Evolutionary conservation across 1,140 invertebrate genomes (phyloP), one percentile per base, ranked within the genome.

Genomic region (Holcopasites calliopsidis): DNA sequence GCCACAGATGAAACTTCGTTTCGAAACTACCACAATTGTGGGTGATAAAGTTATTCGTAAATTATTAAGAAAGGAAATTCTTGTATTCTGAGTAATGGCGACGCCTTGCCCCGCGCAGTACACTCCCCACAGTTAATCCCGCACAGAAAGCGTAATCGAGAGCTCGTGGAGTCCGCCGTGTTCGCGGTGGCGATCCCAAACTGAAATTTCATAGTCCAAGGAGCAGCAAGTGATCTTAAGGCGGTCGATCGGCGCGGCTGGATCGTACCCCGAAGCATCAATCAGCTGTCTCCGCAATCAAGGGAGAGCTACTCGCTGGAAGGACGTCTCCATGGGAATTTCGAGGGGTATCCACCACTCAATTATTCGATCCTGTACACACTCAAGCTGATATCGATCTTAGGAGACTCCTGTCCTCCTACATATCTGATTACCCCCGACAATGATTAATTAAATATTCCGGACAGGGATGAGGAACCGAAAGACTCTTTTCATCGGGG

Each of bases 241-340:
- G 57, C 38, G 66, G 82, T 66, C 77, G 76, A 69, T 47, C 49
- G 26, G 54, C 3, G 64, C 38, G 52, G 65, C 49, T 33, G 68
- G 62, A 64, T 83, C 76, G 61, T 72, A 69, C 52, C 77, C 68
- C 57, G 44, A 61, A 83, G 82, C 81, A 84, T 84, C 81, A 84
- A 84, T 84, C 82, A 83, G 58, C 77, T 55, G 69, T 54, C 73
- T 58, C 68, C 54, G 77, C 68, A 84, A 84, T 84, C 81, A 84
- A 84, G 62, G 73, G 62, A 73, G 80, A 82, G 76, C 70, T 74
- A 82, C 76, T 74, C 54, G 55, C 58, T 49, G 77, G 52, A 76
- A 84, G 81, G 64, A 84, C 76, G 77, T 80, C 77, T 84, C 82
- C 73, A 79, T 84, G 82, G 82, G 82, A 84, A 84, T 84, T 84